phyloP scores from a whole-genome alignment of 2,888 invertebrate genomes.

The Cataglyphis albicans region DNA sequence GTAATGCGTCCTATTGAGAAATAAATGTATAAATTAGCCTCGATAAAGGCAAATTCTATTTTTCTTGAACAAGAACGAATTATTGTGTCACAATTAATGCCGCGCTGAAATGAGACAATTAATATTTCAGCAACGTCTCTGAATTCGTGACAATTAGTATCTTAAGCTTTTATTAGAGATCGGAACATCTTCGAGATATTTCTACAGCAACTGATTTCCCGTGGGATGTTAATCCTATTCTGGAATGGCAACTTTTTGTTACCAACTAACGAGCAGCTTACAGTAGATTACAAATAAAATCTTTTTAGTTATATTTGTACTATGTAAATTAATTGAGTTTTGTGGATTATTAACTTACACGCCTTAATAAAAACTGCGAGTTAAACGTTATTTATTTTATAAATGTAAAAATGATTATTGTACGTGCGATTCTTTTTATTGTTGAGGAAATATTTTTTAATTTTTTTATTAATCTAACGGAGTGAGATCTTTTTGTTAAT shows the following conservation, averaged over 20 bases:
- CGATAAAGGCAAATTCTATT: not conserved
- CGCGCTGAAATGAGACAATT: conserved; percentile 20
- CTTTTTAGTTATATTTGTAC: not conserved
- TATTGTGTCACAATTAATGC: not conserved
- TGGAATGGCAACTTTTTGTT: conserved; percentile 79
- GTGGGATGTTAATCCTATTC: conserved; percentile 82
- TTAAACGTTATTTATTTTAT: conserved; percentile 1
- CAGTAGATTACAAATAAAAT: conserved; percentile 26
- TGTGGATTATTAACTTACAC: not conserved
- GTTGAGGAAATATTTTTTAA: not conserved
- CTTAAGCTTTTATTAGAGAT: conserved; percentile 81
- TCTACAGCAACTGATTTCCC: conserved; percentile 82
- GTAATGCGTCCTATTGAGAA: not conserved
- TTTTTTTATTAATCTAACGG: not conserved
- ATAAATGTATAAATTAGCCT: not conserved
- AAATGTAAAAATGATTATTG: not conserved
- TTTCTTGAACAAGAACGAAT: not conserved
- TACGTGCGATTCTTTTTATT: not conserved
- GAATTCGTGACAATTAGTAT: conserved; percentile 81
- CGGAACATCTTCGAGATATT: conserved; percentile 77
- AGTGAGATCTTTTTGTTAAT: not conserved
- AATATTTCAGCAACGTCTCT: conserved; percentile 50
- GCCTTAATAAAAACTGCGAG: not conserved
- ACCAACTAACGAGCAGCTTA: conserved; percentile 62
- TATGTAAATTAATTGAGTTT: not conserved